These are phyloP conservation scores for Diacarnus erythraeanus DNA, from an alignment of 37 sponge, comb jelly and placozoan genomes.

Conservation along the genomic window DNA sequence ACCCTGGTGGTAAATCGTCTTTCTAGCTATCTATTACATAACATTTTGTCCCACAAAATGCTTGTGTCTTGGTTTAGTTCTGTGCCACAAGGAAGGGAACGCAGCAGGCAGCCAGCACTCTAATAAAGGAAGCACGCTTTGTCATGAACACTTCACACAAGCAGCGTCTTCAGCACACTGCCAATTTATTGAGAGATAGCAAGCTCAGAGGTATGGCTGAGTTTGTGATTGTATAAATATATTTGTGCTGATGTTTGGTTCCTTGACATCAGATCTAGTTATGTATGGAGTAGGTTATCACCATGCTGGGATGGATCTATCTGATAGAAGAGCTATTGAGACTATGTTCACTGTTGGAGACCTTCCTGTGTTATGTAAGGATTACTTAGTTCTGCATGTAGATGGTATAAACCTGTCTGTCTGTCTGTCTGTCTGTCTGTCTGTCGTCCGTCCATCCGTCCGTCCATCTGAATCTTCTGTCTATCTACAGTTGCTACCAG, in stretches of 20 bases:
- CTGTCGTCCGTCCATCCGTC: background rate
- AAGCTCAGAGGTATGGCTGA: conserved; percentile 78
- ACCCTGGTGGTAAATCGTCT: conserved; percentile 85
- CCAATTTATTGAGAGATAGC: conserved; percentile 73
- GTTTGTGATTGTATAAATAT: background rate
- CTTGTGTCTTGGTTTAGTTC: conserved; percentile 52
- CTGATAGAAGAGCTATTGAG: conserved; percentile 88
- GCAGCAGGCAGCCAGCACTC: conserved; percentile 89
- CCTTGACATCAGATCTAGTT: conserved; percentile 54
- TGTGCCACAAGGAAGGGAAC: conserved; percentile 97
- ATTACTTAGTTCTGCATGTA: conserved; percentile 1
- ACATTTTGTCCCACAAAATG: too few relatives aligned
- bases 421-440: conserved; percentile 1
- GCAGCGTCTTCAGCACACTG: conserved; percentile 49
- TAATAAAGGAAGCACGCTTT: conserved; percentile 92
- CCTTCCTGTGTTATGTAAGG: conserved; percentile 95
- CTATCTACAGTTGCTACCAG: conserved; percentile 84
- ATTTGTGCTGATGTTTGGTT: background rate
- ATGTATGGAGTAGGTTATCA: conserved; percentile 94
- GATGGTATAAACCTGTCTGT: background rate
- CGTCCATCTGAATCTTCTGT: background rate
- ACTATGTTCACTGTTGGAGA: conserved; percentile 79
- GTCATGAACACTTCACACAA: conserved; percentile 77
- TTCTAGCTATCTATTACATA: too few relatives aligned
- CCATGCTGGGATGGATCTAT: conserved; percentile 93